Evolutionary conservation across 1,140 invertebrate species (phyloP).

Genomic region (Zaprionus vittiger): DNA sequence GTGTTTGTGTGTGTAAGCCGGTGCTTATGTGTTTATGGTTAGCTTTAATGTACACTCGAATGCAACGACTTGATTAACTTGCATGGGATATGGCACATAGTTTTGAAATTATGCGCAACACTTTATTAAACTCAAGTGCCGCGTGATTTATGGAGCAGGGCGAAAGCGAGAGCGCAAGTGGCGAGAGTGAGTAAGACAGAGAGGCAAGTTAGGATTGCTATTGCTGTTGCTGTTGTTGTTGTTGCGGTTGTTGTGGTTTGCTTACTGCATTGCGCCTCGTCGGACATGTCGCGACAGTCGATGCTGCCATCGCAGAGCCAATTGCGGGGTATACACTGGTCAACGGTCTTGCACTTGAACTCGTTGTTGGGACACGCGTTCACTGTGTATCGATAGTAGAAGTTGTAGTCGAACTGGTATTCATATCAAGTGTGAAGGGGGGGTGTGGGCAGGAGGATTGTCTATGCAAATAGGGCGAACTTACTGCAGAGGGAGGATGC

Average conservation of each 20-base stretch:
- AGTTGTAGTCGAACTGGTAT: constrained; percentile 17
- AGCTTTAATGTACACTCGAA: constrained; percentile 38
- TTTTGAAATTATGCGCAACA: constrained; percentile 72
- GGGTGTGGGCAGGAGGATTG: too few relatives aligned
- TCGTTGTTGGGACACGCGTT: constrained; percentile 77
- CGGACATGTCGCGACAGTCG: constrained; percentile 90
- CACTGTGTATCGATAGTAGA: constrained; percentile 54
- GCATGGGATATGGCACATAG: constrained; percentile 50
- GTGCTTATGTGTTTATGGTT: constrained; percentile 34
- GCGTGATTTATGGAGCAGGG: constrained; percentile 26
- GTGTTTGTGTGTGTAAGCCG: background rate
- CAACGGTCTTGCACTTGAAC: constrained; percentile 86
- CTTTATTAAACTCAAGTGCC: constrained; percentile 70
- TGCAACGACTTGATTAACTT: constrained; percentile 73
- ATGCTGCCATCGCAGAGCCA: constrained; percentile 92
- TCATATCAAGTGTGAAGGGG: background rate
- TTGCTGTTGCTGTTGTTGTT: constrained; percentile 9
- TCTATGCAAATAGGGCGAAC: constrained; percentile 40
- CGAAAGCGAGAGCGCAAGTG: background rate
- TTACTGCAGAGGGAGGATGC: constrained; percentile 85
- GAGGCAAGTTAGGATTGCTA: constrained; percentile 2
- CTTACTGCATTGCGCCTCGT: constrained; percentile 87
- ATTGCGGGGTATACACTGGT: constrained; percentile 89
- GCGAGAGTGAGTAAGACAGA: background rate
- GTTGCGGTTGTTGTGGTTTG: constrained; percentile 35